Base-by-base conservation (phyloP, 2,113 vertebrate genomes). In the Phrynocephalus versicolor region DNA sequence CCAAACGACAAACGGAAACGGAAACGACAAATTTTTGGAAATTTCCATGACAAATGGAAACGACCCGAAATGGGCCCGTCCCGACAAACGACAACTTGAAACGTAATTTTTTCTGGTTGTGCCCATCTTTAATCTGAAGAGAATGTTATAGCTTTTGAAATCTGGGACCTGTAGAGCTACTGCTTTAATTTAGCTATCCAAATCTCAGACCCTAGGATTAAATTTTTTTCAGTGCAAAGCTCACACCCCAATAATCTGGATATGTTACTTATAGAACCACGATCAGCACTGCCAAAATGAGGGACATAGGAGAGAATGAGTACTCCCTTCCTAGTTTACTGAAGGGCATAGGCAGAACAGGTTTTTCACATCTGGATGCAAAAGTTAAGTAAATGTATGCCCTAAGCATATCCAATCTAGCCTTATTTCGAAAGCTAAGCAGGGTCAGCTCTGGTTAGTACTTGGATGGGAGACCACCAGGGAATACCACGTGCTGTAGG, bases 341-440 rank as follows among this genome's bases (percentile, higher is more conserved):
- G 92, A 89, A 57, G 18, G 1, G 27, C 76, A 84, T 81, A 41
- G 25, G 25, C 41, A 1, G 60, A 81, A 55, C 33, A 70, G 33
- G 6, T 14, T 58, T 65, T 64, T 79, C 60, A 71, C 71, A 37
- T 25, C 27, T 71, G 21, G 67, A 5, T 13, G 21, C 6, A 25
- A 71, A 82, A 16, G n/a, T 58, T 71, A 82, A 71, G 30, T 21
- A 82, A 35, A 0, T 45, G 12, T n/a, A n/a, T n/a, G n/a, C n/a
- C n/a, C n/a, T n/a, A n/a, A n/a, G n/a, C n/a, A n/a, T n/a, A n/a
- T n/a, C n/a, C n/a, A n/a, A n/a, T n/a, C n/a, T n/a, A n/a, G n/a
- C n/a, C n/a, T n/a, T n/a, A n/a, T n/a, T n/a, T n/a, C n/a, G n/a
- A n/a, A n/a, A n/a, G n/a, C n/a, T n/a, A n/a, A n/a, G n/a, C n/a